These are phyloP conservation scores for Pemphigus obesinymphae DNA, from an alignment of 1,140 invertebrate genomes.

Conservation along the genomic window DNA sequence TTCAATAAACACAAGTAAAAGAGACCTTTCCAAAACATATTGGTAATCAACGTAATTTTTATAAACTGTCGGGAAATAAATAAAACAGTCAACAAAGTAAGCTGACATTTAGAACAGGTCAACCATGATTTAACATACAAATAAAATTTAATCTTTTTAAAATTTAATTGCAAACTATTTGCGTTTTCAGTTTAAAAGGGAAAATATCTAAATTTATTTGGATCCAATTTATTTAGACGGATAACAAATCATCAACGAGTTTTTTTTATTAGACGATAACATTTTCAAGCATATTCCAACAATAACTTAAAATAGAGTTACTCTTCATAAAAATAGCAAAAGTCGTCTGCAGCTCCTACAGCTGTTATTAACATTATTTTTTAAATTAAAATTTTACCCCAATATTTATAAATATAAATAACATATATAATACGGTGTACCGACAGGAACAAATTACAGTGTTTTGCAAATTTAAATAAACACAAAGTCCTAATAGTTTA, in stretches of 20 bases:
- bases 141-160: not conserved
- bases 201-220: not conserved
- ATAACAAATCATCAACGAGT: not conserved
- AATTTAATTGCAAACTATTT: not conserved
- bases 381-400: too few species aligned
- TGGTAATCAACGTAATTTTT: not conserved
- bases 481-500: not conserved
- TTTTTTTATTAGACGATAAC: not conserved
- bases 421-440: too few species aligned
- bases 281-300: not conserved
- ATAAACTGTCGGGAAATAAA: not conserved
- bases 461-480: not conserved
- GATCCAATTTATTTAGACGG: not conserved
- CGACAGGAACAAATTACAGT: too few species aligned
- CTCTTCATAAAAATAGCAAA: too few species aligned
- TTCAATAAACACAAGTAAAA: not conserved
- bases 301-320: too few species aligned
- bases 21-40: not conserved
- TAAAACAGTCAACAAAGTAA: not conserved
- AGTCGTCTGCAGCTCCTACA: too few species aligned
- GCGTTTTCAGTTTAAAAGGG: not conserved
- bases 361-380: too few species aligned
- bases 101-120: not conserved
- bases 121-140: not conserved
- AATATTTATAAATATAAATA: not conserved